Base-by-base conservation (phyloP, 1,140 invertebrate genomes). In the Battus philenor region DNA sequence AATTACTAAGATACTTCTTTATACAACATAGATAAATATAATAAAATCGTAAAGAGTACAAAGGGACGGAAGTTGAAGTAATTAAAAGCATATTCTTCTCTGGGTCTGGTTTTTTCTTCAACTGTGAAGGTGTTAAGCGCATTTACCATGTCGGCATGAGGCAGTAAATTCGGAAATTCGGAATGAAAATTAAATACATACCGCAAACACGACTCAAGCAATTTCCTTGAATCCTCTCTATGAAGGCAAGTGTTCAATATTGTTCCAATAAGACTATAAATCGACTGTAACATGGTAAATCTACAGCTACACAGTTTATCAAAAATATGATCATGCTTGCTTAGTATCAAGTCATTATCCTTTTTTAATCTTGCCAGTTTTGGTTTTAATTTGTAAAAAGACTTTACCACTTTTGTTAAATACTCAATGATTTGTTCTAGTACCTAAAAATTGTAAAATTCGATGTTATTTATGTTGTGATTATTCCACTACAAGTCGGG, bases 361-460 rank as follows among this genome's bases (percentile, higher is more conserved):
- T 79, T 77, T 44, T 78, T 79, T 51, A 86, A 60, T 46, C 82
- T 68, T 20, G 81, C 75, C 46, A 87, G 55, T 43, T 82, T 85
- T 10, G 86, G 86, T 57, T 85, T 85, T 44, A 87, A 53, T 64
- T 86, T 86, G 55, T 86, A 87, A 47, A 84, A 86, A 0, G 73
- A 85, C 59, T 83, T 86, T 29, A 87, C 86, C 60, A 86, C 31
- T 57, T 81, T 86, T 5, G 67, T 56, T 67, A 87, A 68, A 61
- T 86, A 86, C 12, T 79, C 79, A 59, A 84, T 80, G 46, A 86
- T 79, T 76, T 82, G 72, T 58, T 87, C 84, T 63, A 87, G 56
- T 44, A 82, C 71, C 86, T 87, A n/a, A n/a, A n/a, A n/a, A n/a
- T n/a, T n/a, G n/a, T n/a, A n/a, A n/a, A n/a, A n/a, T n/a, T n/a